Evolutionary conservation across 2,113 vertebrate genomes (phyloP).

Genomic region (Deroptyus accipitrinus): DNA sequence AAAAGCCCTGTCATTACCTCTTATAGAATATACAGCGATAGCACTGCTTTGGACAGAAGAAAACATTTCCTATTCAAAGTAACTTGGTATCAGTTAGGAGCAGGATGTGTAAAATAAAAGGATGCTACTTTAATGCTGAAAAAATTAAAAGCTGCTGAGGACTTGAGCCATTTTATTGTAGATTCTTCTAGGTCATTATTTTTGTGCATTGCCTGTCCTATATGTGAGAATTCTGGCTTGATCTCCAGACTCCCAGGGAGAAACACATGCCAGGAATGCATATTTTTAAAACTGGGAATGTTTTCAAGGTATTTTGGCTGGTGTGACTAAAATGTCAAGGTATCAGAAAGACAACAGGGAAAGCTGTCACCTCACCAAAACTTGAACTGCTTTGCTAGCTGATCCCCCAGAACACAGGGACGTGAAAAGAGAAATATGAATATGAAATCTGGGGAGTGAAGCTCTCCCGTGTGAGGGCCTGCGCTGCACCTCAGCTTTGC

Average conservation of each 20-base stretch:
- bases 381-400: not conserved
- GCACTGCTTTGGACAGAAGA: not conserved
- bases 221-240: slow-evolving; percentile 13
- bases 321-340: slow-evolving; percentile 16
- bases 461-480: not conserved
- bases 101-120: not conserved
- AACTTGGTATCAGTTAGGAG: not conserved
- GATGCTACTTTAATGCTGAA: not conserved
- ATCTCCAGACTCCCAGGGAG: slow-evolving; percentile 19
- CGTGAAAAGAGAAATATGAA: not conserved
- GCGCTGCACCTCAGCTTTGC: not conserved
- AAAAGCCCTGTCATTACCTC: not conserved
- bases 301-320: slow-evolving; percentile 60
- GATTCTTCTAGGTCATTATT: not conserved
- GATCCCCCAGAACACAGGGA: not conserved
- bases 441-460: not conserved
- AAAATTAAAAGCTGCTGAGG: not conserved
- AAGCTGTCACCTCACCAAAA: slow-evolving; percentile 24
- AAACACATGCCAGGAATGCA: slow-evolving; percentile 48
- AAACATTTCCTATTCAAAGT: not conserved
- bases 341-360: slow-evolving; percentile 24
- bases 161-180: not conserved
- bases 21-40: not conserved
- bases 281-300: slow-evolving; percentile 57
- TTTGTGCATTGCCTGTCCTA: not conserved